phyloP scores from a whole-genome alignment of 2,888 invertebrate genomes.

The Drosophila percnosoma region DNA sequence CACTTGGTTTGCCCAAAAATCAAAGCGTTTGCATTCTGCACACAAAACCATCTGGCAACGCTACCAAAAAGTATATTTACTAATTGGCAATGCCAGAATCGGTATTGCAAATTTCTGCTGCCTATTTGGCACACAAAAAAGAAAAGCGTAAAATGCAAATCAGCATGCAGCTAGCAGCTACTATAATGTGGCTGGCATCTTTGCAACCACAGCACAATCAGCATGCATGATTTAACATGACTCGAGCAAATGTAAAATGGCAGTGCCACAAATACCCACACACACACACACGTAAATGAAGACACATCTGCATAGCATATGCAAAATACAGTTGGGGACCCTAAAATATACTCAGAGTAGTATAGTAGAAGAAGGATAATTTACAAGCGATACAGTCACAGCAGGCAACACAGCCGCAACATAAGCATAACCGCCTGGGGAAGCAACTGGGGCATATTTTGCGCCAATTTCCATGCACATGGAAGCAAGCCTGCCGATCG shows the following conservation, averaged over 20 bases:
- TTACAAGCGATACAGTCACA: conserved; percentile 12
- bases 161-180: conserved; percentile 22
- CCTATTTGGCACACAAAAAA: conserved; percentile 22
- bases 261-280: conserved; percentile 26
- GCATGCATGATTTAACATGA: conserved; percentile 78
- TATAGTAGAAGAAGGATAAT: conserved; percentile 8
- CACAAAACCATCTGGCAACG: conserved; percentile 12
- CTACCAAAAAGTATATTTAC: conserved; percentile 18
- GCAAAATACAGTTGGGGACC: conserved; percentile 53
- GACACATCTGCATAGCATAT: conserved; percentile 33
- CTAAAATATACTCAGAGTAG: conserved; percentile 25
- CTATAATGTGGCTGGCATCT: conserved; percentile 50
- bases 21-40: conserved; percentile 55
- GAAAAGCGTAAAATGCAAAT: conserved; percentile 43
- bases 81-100: conserved; percentile 39
- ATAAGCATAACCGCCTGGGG: conserved; percentile 61
- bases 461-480: conserved; percentile 74
- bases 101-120: conserved; percentile 11
- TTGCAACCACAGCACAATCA: conserved; percentile 75
- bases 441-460: conserved; percentile 72
- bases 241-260: conserved; percentile 56
- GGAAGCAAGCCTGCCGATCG: conserved; percentile 55
- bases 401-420: conserved; percentile 31
- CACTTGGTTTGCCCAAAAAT: conserved; percentile 63
- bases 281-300: conserved; percentile 19